Base-by-base conservation (phyloP, 1,140 invertebrate genomes). In the Coelopa frigida region DNA sequence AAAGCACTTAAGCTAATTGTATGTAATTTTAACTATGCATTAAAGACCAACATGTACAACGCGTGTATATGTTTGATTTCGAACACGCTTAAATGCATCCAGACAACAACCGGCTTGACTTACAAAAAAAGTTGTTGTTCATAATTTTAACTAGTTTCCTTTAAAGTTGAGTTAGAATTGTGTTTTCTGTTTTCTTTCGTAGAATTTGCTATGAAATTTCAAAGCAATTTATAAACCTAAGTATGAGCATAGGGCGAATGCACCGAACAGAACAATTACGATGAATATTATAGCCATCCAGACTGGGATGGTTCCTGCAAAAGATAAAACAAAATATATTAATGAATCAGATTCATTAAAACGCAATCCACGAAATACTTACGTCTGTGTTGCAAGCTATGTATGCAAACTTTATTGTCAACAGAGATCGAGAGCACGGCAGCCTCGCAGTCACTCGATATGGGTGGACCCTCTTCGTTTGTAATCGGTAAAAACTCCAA, bases 351-450 rank as follows among this genome's bases (percentile, higher is more conserved):
- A 36, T 24, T 45, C 15, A n/a, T n/a, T n/a, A n/a, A n/a, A n/a
- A n/a, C n/a, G n/a, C n/a, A n/a, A 42, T 41, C 12, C 33, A 52
- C 48, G 46, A 36, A 40, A 47, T 18, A 79, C 81, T 79, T 73
- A 93, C 89, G 75, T 78, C 84, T 79, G 64, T 80, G 80, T 24
- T 85, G 84, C 70, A 94, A 79, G 61, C 85, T 88, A 71, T 95
- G 91, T 59, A 95, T 81, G 59, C 86, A 87, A 46, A 96, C 82
- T 73, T 85, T 84, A 73, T 95, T 94, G 74, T 96, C 93, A 32
- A 94, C 89, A 15, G 92, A 95, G 55, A 96, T 92, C 62, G 90
- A 94, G 35, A 96, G 75, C 50, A 95, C 83, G 10, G 89, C 89
- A 43, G 90, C 85, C 64, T 88, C 85, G 22, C 85, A 79, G 56